These are phyloP conservation scores for Echiichthys vipera DNA, from an alignment of 2,797 vertebrate genomes.

Conservation along the genomic window DNA sequence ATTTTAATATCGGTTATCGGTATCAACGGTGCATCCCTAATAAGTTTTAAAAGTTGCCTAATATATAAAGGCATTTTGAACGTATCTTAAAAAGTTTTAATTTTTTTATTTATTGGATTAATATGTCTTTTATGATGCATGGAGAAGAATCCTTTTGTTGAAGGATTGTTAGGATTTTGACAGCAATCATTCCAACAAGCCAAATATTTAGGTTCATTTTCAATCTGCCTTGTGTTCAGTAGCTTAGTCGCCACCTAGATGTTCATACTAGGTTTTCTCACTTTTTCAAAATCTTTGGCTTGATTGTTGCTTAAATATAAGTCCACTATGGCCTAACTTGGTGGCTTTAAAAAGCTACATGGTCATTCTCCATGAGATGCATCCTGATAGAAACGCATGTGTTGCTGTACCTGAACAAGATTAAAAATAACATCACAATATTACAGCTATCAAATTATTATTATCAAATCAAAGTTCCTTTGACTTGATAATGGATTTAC, in stretches of 20 bases:
- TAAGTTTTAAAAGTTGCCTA: slow-evolving; percentile 8
- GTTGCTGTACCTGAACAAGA: background rate
- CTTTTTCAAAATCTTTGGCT: slow-evolving; percentile 1
- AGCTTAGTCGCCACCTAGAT: background rate
- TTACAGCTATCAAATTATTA: too few species aligned
- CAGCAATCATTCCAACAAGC: background rate
- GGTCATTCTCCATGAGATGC: background rate
- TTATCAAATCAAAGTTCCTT: too few species aligned
- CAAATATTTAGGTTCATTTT: slow-evolving; percentile 1
- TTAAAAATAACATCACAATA: background rate
- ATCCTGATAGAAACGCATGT: background rate
- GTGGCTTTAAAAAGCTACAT: slow-evolving; percentile 9
- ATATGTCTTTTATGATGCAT: background rate
- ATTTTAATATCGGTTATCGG: too few species aligned
- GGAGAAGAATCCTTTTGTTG: background rate
- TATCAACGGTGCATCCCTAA: too few species aligned
- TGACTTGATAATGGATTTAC: background rate
- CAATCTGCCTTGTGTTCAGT: background rate
- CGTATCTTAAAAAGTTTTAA: background rate
- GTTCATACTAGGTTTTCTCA: slow-evolving; percentile 11
- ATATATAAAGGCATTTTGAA: background rate
- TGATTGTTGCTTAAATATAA: background rate
- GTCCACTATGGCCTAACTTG: background rate
- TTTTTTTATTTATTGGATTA: background rate
- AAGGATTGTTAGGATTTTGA: background rate